Percentiles rank a stretch among this genome's conserved stretches.
phyloP scores from a whole-genome alignment of 2,888 invertebrate species.

The Calameuta pallipes region DNA sequence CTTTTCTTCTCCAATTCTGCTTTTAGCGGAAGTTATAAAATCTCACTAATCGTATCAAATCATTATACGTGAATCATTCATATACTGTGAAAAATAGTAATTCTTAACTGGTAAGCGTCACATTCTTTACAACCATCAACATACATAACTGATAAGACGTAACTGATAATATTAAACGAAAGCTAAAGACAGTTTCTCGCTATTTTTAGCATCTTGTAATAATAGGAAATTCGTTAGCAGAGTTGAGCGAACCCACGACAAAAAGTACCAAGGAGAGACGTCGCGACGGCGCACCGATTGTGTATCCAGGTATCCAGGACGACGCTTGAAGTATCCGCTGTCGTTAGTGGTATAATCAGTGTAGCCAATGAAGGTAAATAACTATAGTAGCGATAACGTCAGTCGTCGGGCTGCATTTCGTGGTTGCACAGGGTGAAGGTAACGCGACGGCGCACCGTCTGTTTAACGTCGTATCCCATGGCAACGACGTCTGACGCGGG shows the following conservation, averaged over 20 bases:
- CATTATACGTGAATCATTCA: neutral
- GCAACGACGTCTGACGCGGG: constrained; percentile 20
- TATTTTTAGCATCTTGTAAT: neutral
- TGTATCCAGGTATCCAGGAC: neutral
- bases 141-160: neutral
- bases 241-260: neutral
- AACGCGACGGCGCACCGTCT: constrained; percentile 6
- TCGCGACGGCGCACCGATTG: constrained; percentile 6
- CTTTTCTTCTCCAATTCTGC: neutral
- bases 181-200: neutral
- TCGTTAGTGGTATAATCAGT: neutral
- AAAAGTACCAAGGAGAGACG: neutral
- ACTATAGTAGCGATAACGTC: neutral
- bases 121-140: neutral
- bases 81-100: neutral
- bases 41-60: neutral
- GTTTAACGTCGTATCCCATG: constrained; percentile 15
- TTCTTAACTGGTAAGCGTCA: neutral
- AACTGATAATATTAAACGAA: neutral
- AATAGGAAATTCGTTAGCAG: neutral
- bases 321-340: neutral
- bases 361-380: neutral
- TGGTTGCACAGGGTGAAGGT: neutral
- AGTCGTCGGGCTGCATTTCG: neutral
- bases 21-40: neutral